Conservation (phyloP, 2,797 vertebrate genomes). For the Apogon talboti region DNA sequence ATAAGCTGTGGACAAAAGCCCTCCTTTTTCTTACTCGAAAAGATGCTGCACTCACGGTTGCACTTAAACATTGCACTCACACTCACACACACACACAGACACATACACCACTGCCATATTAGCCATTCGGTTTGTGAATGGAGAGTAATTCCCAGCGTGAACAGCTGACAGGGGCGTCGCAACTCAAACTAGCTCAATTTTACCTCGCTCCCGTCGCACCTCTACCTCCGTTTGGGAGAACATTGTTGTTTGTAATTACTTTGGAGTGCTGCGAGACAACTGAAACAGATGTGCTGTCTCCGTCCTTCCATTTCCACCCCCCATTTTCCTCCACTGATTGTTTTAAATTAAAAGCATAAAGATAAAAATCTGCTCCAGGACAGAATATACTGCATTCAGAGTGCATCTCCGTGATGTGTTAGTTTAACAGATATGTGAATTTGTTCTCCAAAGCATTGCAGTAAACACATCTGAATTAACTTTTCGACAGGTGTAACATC, state of each 20-base stretch:
- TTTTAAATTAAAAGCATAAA: background rate
- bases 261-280: conserved; percentile 25
- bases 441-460: background rate
- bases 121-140: conserved; percentile 38
- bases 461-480: conserved; percentile 3
- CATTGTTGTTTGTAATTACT: conserved; percentile 55
- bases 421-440: too few species aligned
- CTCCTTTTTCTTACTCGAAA: conserved; percentile 40
- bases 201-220: conserved; percentile 24
- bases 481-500: background rate
- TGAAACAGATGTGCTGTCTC: conserved; percentile 16
- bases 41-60: conserved; percentile 22
- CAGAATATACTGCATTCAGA: background rate
- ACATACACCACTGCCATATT: conserved; percentile 9
- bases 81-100: conserved; percentile 3
- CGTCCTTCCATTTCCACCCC: background rate
- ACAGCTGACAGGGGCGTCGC: conserved; percentile 43
- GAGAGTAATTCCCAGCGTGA: conserved; percentile 17
- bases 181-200: conserved; percentile 43
- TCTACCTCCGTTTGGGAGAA: conserved; percentile 13
- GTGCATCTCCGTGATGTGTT: background rate
- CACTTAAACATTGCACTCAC: background rate
- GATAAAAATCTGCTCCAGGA: background rate
- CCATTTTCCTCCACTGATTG: background rate
- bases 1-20: conserved; percentile 58